Percentiles rank a stretch among this genome's conserved stretches.
Conservation (phyloP, 2,888 invertebrate genomes). For the Drosophila setosimentum region DNA sequence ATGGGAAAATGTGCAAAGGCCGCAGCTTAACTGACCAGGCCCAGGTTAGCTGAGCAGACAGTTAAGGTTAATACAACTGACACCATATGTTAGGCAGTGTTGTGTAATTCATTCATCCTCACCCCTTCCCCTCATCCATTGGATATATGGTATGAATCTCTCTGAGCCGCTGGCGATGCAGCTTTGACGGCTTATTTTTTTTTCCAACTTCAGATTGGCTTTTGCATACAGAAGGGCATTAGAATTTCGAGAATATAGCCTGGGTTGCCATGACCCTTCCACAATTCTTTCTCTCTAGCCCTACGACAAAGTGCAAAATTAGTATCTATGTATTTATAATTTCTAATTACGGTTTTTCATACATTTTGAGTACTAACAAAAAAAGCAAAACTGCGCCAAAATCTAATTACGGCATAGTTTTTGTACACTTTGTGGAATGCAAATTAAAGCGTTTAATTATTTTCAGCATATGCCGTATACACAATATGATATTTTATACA, state of each 20-base stretch:
- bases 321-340: slow-evolving; percentile 23
- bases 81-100: slow-evolving; percentile 37
- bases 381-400: background rate
- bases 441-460: slow-evolving; percentile 43
- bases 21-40: slow-evolving; percentile 19
- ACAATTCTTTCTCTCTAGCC: background rate
- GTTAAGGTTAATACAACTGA: slow-evolving; percentile 55
- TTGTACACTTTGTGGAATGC: slow-evolving; percentile 31
- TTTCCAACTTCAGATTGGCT: background rate
- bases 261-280: background rate
- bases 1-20: slow-evolving; percentile 4
- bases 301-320: slow-evolving; percentile 10
- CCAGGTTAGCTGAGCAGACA: slow-evolving; percentile 24
- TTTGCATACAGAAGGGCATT: background rate
- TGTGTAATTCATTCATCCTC: background rate
- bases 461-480: slow-evolving; percentile 2
- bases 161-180: slow-evolving; percentile 35
- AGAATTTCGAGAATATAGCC: background rate
- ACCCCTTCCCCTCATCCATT: background rate
- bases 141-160: slow-evolving; percentile 8
- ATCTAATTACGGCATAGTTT: slow-evolving; percentile 33
- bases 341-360: slow-evolving; percentile 23
- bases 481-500: slow-evolving; percentile 22
- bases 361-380: background rate
- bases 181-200: slow-evolving; percentile 18